These are phyloP conservation scores for Tenrec ecaudatus DNA, from an alignment of 2,113 vertebrate species.

Conservation along the genomic window DNA sequence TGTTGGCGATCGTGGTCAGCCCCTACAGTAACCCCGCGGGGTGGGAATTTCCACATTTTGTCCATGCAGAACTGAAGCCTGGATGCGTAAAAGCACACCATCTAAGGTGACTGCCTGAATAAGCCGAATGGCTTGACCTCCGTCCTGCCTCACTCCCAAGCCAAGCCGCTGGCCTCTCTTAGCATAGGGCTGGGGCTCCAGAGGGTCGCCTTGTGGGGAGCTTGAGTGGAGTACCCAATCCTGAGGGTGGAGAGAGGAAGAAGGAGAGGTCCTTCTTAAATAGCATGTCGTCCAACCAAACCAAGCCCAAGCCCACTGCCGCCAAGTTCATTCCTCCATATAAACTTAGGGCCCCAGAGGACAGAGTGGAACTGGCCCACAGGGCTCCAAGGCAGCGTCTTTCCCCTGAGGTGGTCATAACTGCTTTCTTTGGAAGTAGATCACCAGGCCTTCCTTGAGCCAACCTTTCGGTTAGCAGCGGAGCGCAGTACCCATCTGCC, in stretches of 20 bases:
- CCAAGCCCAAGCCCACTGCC: no score
- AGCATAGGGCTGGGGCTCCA: accelerated
- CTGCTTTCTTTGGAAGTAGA: no score
- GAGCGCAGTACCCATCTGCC: background rate
- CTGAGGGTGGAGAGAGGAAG: background rate
- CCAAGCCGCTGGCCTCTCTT: background rate
- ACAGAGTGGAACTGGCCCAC: no score
- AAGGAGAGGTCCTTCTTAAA: background rate
- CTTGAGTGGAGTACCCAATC: no score
- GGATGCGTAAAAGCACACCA: background rate
- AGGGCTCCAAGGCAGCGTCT: no score
- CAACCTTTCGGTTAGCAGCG: no score
- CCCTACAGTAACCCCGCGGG: accelerated
- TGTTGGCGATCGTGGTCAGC: accelerated
- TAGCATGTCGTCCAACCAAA: background rate
- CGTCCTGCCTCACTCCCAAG: background rate
- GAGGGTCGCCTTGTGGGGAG: background rate
- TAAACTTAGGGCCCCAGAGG: no score
- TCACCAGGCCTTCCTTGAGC: no score
- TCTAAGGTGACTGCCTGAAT: background rate
- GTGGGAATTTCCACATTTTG: no score
- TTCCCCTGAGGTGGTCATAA: no score
- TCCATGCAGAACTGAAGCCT: background rate
- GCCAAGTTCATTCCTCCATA: no score
- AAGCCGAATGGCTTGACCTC: background rate